Conservation (phyloP, 2,888 invertebrate genomes). For the Drosophila yooni region DNA sequence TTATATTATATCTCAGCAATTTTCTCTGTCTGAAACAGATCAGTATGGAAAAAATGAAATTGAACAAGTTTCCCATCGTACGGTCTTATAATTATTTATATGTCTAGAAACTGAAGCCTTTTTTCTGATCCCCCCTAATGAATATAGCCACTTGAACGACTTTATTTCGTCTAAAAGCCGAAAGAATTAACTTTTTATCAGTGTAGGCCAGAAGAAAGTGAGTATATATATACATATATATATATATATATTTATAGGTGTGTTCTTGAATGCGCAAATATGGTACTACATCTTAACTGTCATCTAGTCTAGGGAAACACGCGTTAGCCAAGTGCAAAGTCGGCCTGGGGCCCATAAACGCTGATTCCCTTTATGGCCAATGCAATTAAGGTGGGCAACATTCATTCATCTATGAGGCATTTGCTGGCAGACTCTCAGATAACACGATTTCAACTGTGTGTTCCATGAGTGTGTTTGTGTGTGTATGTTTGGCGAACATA, state of each 20-base stretch:
- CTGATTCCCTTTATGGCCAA: constrained; percentile 66
- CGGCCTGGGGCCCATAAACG: constrained; percentile 65
- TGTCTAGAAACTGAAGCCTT: background rate
- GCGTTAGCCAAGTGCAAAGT: constrained; percentile 74
- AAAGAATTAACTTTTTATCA: constrained; percentile 19
- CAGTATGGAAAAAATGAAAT: background rate
- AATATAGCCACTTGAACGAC: background rate
- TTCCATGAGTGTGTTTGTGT: background rate
- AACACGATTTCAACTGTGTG: constrained; percentile 20
- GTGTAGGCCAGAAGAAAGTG: background rate
- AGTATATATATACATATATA: background rate
- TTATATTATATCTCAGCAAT: too few species aligned
- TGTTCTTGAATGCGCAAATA: constrained; percentile 41
- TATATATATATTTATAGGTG: constrained; percentile 10
- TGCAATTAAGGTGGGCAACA: constrained; percentile 69
- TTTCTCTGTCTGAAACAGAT: background rate
- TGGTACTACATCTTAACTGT: background rate
- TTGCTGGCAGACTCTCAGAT: constrained; percentile 57
- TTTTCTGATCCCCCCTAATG: constrained; percentile 25
- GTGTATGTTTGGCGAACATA: constrained; percentile 38
- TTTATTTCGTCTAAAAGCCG: background rate
- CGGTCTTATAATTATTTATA: background rate
- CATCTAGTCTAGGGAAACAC: constrained; percentile 52
- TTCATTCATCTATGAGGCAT: constrained; percentile 66
- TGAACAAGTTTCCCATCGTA: background rate